Evolutionary conservation across 2,797 vertebrate species (phyloP), one percentile per base, ranked within the genome.

Genomic region (Onychomys leucogaster): DNA sequence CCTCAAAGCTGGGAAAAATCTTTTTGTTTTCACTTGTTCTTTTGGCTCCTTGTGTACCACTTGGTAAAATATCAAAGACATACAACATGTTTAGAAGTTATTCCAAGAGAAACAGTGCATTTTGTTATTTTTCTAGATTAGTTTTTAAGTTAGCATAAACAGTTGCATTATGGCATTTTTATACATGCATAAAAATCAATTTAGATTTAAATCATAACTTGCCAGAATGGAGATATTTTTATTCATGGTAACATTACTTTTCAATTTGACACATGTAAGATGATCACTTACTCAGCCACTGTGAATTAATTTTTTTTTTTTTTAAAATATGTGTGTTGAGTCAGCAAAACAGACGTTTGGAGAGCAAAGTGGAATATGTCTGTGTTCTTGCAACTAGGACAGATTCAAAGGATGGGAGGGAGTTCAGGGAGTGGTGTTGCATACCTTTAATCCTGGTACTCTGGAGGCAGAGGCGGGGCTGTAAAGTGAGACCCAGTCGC

Each of bases 131-230:
- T 71, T 69, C 46, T 27, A 52, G 52, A 69, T 88, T 75, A 59
- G 41, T 8, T 43, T 75, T 75, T 19, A 87, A 27, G 23, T 55
- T 52, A 37, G n/a, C 34, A 71, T 6, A 71, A 29, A n/a, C 32
- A 69, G 34, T 86, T 37, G 25, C 3, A 75, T 75, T 32, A 59
- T 75, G 86, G 16, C n/a, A 57, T 71, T 71, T 73, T 57, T 2
- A 71, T 41, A 57, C 65, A 13, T 80, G 43, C 75, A 89, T 89
- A 86, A 94, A 95, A 89, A 94, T n/a, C 46, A 86, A 37, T 55
- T 84, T 78, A 57, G 32, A 88, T 92, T 88, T 89, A 89, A 89
- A 86, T 96, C 11, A 29, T 91, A 92, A 88, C 71, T 89, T 96
- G 59, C 49, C 77, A 90, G 46, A 88, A 69, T 23, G 6, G 92